A percentile compares a stretch with the other conserved stretches of the same genome.
phyloP scores from a whole-genome alignment of 2,888 invertebrate genomes.

The Cataglyphis albicans region DNA sequence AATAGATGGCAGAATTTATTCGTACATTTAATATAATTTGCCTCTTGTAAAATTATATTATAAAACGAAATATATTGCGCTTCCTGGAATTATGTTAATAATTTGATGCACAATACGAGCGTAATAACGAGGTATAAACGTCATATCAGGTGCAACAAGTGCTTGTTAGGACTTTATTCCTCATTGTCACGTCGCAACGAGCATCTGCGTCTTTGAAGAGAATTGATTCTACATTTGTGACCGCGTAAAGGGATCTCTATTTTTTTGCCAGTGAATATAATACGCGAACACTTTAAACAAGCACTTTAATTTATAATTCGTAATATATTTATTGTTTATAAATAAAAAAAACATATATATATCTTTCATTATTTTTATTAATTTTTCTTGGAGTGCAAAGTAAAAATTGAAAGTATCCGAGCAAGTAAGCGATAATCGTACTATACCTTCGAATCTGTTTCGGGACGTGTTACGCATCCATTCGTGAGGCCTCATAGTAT shows the following conservation, averaged over 20 bases:
- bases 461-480: constrained; percentile 45
- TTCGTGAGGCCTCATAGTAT: constrained; percentile 64
- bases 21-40: neutral
- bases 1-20: constrained; percentile 5
- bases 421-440: constrained; percentile 53
- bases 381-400: neutral
- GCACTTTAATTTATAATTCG: neutral
- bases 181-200: constrained; percentile 41
- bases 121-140: constrained; percentile 7
- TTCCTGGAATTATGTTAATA: constrained; percentile 18
- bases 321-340: neutral
- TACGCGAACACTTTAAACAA: neutral
- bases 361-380: neutral
- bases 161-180: constrained; percentile 64
- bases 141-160: constrained; percentile 65
- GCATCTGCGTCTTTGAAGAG: constrained; percentile 39
- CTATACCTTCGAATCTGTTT: constrained; percentile 63
- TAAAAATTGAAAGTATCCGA: neutral
- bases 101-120: constrained; percentile 26
- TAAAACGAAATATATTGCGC: constrained; percentile 22
- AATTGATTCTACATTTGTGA: neutral
- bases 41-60: neutral
- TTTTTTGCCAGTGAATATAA: neutral
- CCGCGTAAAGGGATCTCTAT: neutral
- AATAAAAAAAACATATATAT: neutral